Conservation (phyloP, 2,888 invertebrate species). For the Hyppa rectilinea region DNA sequence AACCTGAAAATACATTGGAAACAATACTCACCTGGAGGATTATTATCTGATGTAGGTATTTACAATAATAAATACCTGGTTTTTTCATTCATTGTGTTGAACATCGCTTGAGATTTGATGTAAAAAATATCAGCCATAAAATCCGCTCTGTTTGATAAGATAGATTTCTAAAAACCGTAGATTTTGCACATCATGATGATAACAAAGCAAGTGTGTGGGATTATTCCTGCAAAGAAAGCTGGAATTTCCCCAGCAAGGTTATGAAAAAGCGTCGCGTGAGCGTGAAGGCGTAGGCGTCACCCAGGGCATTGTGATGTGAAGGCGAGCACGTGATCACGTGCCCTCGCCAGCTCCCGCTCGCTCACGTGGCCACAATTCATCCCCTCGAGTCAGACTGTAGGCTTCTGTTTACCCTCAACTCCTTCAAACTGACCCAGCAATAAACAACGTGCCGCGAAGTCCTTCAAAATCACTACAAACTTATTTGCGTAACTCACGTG, state of each 20-base stretch:
- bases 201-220: not conserved
- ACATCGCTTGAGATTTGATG: not conserved
- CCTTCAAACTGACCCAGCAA: slow-evolving; percentile 75
- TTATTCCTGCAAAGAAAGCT: slow-evolving; percentile 19
- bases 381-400: slow-evolving; percentile 63
- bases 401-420: slow-evolving; percentile 81
- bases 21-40: slow-evolving; percentile 2
- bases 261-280: slow-evolving; percentile 10
- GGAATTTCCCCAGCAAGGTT: slow-evolving; percentile 14
- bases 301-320: slow-evolving; percentile 57
- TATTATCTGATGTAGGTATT: not conserved
- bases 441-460: slow-evolving; percentile 82
- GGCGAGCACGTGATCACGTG: slow-evolving; percentile 64
- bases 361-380: slow-evolving; percentile 72
- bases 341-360: slow-evolving; percentile 53
- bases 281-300: slow-evolving; percentile 32
- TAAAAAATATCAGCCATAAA: slow-evolving; percentile 5
- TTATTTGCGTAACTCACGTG: slow-evolving; percentile 82
- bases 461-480: slow-evolving; percentile 80
- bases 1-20: slow-evolving; percentile 13
- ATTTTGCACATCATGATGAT: not conserved
- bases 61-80: not conserved
- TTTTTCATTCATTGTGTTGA: not conserved
- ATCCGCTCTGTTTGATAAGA: not conserved
- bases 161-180: not conserved